Evolutionary conservation across 2,113 vertebrate genomes (phyloP).

Genomic region (Megaceryle maxima): DNA sequence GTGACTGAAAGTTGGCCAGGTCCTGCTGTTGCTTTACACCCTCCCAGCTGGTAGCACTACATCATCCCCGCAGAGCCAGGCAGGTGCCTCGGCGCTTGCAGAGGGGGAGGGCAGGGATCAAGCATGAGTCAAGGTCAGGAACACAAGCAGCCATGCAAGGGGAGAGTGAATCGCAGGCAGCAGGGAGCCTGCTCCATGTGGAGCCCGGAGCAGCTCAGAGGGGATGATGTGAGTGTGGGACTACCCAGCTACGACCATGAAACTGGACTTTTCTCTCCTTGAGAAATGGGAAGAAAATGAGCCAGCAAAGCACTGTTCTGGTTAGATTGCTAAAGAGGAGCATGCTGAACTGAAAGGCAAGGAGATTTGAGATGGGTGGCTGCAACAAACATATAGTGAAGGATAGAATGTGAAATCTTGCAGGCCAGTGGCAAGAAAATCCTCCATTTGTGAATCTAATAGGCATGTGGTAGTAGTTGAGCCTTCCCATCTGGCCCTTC

Average conservation of each 20-base stretch:
- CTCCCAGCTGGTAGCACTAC: constrained; percentile 36
- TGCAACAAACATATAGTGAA: neutral
- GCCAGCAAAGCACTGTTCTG: neutral
- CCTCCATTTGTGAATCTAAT: neutral
- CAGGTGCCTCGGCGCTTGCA: neutral
- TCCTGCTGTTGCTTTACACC: neutral
- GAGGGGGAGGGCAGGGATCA: neutral
- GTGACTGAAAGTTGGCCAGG: neutral
- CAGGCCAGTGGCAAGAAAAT: neutral
- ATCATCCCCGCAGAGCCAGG: neutral
- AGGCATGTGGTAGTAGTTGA: neutral
- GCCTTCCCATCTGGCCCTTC: constrained; percentile 8
- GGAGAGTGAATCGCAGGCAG: neutral
- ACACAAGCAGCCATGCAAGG: neutral
- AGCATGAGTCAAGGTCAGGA: constrained; percentile 24
- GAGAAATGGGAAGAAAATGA: neutral
- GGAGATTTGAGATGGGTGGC: neutral
- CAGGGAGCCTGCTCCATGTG: accelerated
- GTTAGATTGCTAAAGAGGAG: neutral
- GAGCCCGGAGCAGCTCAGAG: neutral
- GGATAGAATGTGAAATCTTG: neutral
- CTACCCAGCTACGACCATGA: neutral
- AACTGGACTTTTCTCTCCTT: neutral
- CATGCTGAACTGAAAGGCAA: neutral
- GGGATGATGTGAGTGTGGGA: neutral